Conservation (phyloP, 2,888 invertebrate species). For the Thereva nobilitata region DNA sequence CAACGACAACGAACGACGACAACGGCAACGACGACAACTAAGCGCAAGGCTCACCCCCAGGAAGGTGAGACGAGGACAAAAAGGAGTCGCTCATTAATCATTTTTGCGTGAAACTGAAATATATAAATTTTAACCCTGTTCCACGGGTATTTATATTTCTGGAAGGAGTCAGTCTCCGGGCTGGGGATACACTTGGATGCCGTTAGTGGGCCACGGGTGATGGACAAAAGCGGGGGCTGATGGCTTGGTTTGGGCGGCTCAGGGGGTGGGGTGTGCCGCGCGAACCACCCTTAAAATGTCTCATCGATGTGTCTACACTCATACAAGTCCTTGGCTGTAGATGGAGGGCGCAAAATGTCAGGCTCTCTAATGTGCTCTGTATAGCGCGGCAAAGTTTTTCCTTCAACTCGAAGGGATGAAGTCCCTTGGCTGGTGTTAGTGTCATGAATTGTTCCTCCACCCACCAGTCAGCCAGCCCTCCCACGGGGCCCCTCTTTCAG, state of each 20-base stretch:
- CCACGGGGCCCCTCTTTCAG: slow-evolving; percentile 34
- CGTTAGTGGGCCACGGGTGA: slow-evolving; percentile 15
- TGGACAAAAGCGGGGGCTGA: no score
- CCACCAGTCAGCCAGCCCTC: slow-evolving; percentile 10
- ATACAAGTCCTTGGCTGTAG: slow-evolving; percentile 28
- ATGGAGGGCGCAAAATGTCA: slow-evolving; percentile 36
- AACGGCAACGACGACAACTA: slow-evolving; percentile 31
- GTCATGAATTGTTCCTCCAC: slow-evolving; percentile 32
- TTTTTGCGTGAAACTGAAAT: slow-evolving; percentile 43
- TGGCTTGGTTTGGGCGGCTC: no score
- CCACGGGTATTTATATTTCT: slow-evolving; percentile 35
- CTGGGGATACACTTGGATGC: slow-evolving; percentile 33
- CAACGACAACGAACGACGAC: slow-evolving; percentile 26
- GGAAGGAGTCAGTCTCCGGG: slow-evolving; percentile 37
- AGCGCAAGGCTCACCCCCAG: slow-evolving; percentile 22
- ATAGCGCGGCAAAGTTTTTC: slow-evolving; percentile 33
- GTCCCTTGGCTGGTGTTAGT: slow-evolving; percentile 20
- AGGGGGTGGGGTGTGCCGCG: background rate
- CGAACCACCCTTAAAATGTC: slow-evolving; percentile 23
- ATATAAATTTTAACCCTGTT: slow-evolving; percentile 42
- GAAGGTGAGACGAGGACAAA: slow-evolving; percentile 33
- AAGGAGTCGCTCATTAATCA: slow-evolving; percentile 40
- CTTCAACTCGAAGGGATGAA: slow-evolving; percentile 27
- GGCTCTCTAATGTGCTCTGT: slow-evolving; percentile 24
- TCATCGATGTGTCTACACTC: slow-evolving; percentile 41